phyloP scores from a whole-genome alignment of 2,888 invertebrate genomes.

The Argyresthia albistria region DNA sequence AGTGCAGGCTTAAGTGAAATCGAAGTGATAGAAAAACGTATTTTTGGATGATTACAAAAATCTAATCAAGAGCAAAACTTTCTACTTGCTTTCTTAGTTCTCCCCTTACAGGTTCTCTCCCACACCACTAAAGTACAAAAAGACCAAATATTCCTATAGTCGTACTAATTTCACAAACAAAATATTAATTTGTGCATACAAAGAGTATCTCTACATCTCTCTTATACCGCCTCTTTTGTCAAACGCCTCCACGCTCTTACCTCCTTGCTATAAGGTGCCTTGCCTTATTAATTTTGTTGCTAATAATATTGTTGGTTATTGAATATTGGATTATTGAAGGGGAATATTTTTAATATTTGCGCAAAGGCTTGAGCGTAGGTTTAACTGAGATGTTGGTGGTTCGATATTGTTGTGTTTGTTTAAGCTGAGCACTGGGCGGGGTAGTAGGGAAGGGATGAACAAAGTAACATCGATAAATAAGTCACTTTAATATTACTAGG shows the following conservation, averaged over 20 bases:
- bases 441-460: conserved; percentile 8
- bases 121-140: background rate
- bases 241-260: conserved; percentile 24
- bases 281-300: background rate
- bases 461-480: no score
- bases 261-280: conserved; percentile 3
- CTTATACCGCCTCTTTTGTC: no score
- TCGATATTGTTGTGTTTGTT: conserved; percentile 39
- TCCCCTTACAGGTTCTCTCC: no score
- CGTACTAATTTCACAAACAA: conserved; percentile 46
- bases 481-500: no score
- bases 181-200: conserved; percentile 50
- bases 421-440: conserved; percentile 26
- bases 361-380: conserved; percentile 19
- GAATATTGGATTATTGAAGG: conserved; percentile 29
- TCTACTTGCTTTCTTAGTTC: background rate
- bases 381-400: conserved; percentile 28
- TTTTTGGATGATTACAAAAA: no score
- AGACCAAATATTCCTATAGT: conserved; percentile 24
- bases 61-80: background rate
- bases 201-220: conserved; percentile 9
- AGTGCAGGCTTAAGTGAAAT: no score
- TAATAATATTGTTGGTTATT: conserved; percentile 35
- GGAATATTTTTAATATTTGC: background rate
- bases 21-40: no score